Evolutionary conservation across 2,888 invertebrate species (phyloP), one percentile per base, ranked within the genome.

Genomic region (Notodonta ziczac): DNA sequence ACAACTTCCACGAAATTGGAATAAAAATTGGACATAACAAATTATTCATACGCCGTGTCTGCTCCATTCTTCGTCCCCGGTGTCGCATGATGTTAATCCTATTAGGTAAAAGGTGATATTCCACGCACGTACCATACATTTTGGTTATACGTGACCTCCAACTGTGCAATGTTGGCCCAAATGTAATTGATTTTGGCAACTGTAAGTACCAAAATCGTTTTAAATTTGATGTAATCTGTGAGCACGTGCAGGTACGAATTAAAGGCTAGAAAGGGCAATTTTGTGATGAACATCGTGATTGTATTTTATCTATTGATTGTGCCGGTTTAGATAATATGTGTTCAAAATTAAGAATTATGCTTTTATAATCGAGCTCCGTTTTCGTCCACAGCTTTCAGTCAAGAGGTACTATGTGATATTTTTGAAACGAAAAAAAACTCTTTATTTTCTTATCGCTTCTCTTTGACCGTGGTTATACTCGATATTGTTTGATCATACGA

Each of bases 71-170:
- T 62, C 57, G 65, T 58, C 68, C 71, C 61, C 56, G 62, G 69
- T 74, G 77, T 77, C 76, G 72, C 73, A 76, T 78, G 69, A 78
- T 77, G 76, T 81, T 87, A 86, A 86, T 85, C 82, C 73, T 75
- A 82, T 84, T 83, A 85, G 72, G 60, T 67, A 69, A 75, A 77
- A 69, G 65, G 71, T 65, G 62, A 63, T 68, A 86, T 83, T 82
- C 83, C 42, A 51, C 63, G 77, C 85, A 85, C 87, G 87, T 85
- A 65, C 70, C 62, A 70, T 69, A 70, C 84, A 78, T 86, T 86
- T 82, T 77, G 83, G 79, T 72, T 69, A 78, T 72, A 84, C 84
- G 84, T 83, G 85, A 78, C 81, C 73, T 73, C 65, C 68, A 76
- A 74, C 73, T 65, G 67, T 62, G 73, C 75, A 74, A 73, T 69